phyloP scores from a whole-genome alignment of 2,888 invertebrate genomes.

The Artemia sp. region DNA sequence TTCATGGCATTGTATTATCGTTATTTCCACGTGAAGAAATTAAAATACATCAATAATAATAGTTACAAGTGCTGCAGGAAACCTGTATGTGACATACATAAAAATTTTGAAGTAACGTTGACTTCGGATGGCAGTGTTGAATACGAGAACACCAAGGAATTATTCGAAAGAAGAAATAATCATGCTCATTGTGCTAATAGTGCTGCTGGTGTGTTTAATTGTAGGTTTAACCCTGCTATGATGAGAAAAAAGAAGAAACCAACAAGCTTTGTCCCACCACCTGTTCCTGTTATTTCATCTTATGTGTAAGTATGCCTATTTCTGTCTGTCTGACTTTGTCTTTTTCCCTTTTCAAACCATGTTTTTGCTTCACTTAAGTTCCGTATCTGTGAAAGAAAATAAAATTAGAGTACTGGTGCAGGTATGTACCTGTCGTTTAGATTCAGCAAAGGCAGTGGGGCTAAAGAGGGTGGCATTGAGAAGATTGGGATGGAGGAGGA shows the following conservation, averaged over 20 bases:
- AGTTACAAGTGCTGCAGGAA: slow-evolving; percentile 13
- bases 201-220: slow-evolving; percentile 68
- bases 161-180: slow-evolving; percentile 26
- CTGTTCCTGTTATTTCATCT: slow-evolving; percentile 29
- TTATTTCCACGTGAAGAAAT: slow-evolving; percentile 62
- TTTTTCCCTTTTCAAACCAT: slow-evolving; percentile 9
- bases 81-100: slow-evolving; percentile 20
- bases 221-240: slow-evolving; percentile 57
- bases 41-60: slow-evolving; percentile 38
- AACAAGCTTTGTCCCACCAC: slow-evolving; percentile 68
- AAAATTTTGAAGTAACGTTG: background rate
- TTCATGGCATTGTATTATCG: slow-evolving; percentile 41
- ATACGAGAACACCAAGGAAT: slow-evolving; percentile 20
- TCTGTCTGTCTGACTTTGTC: slow-evolving; percentile 28
- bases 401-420: no score
- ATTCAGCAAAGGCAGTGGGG: no score
- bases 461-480: no score
- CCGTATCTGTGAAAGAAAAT: no score
- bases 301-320: slow-evolving; percentile 30
- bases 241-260: slow-evolving; percentile 75
- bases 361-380: no score
- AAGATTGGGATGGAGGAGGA: no score
- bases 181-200: slow-evolving; percentile 22
- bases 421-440: no score
- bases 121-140: slow-evolving; percentile 12